Evolutionary conservation across 2,113 vertebrate genomes (phyloP).

Genomic region (Notiomystis cincta): DNA sequence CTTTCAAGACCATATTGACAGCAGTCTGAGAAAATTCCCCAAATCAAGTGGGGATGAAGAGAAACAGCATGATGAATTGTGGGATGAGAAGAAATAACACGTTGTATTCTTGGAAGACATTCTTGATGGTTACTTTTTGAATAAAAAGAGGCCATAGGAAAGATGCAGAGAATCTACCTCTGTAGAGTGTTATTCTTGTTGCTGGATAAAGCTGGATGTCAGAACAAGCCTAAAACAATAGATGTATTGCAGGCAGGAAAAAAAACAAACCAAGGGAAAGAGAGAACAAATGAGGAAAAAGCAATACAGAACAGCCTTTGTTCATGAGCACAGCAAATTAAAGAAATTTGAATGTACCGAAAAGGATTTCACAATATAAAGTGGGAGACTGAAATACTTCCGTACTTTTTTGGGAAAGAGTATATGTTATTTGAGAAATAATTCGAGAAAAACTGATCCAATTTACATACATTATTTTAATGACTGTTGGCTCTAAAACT

Average conservation of each 20-base stretch:
- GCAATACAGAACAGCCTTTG: background rate
- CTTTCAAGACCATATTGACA: background rate
- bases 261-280: background rate
- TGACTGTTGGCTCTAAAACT: background rate
- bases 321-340: background rate
- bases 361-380: background rate
- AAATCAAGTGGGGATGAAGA: background rate
- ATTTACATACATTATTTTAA: background rate
- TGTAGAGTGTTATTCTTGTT: background rate
- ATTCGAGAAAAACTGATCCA: background rate
- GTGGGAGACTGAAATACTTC: background rate
- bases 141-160: background rate
- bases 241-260: background rate
- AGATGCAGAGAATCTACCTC: background rate
- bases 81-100: background rate
- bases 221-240: background rate
- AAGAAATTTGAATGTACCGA: background rate
- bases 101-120: background rate
- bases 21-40: background rate
- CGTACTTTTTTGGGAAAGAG: background rate
- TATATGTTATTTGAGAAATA: background rate
- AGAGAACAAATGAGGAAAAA: background rate
- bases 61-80: background rate
- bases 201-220: background rate
- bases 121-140: background rate